Percentiles rank a stretch among this genome's conserved stretches.
Conservation (phyloP, 2,888 invertebrate species). For the Eupithecia pulchellata region DNA sequence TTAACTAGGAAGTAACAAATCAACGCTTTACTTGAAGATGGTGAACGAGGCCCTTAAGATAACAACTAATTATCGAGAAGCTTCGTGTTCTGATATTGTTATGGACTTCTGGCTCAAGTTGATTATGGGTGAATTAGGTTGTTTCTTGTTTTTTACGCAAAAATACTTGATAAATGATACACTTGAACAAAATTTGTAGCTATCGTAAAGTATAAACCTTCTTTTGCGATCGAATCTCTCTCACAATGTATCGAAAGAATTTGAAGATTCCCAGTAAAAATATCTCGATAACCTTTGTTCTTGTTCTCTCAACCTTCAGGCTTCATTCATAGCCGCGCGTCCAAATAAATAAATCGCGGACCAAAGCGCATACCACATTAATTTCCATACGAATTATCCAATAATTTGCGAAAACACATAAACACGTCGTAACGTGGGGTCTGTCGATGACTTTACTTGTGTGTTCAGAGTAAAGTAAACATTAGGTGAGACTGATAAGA, state of each 20-base stretch:
- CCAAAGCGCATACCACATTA: conserved; percentile 54
- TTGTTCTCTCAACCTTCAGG: conserved; percentile 37
- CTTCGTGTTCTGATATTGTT: too few species aligned
- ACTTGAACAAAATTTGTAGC: neutral
- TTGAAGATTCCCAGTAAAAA: conserved; percentile 1
- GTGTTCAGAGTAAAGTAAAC: conserved; percentile 25
- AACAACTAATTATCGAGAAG: too few species aligned
- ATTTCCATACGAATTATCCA: conserved; percentile 51
- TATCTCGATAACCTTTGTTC: conserved; percentile 16
- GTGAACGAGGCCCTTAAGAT: too few species aligned
- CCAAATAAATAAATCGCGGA: conserved; percentile 39
- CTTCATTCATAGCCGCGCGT: conserved; percentile 38
- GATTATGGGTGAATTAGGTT: too few species aligned
- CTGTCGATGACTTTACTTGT: conserved; percentile 43
- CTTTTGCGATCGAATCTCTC: neutral
- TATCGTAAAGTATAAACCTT: neutral
- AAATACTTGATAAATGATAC: neutral
- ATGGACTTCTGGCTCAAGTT: too few species aligned
- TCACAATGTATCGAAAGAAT: conserved; percentile 3
- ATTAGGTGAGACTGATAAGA: conserved; percentile 29
- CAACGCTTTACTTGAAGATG: too few species aligned
- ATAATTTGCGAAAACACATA: conserved; percentile 52
- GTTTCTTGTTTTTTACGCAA: neutral
- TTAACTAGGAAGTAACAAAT: too few species aligned
- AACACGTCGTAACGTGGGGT: conserved; percentile 48